Percentiles rank a stretch among this genome's conserved stretches.
Conservation (phyloP, 2,888 invertebrate genomes). For the Xylocampa areola region DNA sequence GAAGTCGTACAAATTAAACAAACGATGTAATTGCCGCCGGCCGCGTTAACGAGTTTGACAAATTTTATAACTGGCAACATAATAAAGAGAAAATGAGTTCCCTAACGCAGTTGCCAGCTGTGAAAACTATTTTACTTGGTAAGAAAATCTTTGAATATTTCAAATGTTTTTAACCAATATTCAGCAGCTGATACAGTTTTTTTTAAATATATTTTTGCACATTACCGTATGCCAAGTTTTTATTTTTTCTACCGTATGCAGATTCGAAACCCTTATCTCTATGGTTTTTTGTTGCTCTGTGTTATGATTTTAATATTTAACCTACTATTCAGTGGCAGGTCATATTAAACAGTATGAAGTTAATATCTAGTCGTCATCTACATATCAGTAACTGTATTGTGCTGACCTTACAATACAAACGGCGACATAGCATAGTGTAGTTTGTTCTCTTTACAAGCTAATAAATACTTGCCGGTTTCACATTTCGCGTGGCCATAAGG, state of each 20-base stretch:
- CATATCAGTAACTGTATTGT: no score
- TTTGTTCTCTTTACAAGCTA: conserved; percentile 25
- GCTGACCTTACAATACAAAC: conserved; percentile 5
- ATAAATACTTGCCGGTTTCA: conserved; percentile 49
- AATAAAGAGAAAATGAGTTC: conserved; percentile 71
- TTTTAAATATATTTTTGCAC: no score
- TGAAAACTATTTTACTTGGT: conserved; percentile 43
- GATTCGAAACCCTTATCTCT: no score
- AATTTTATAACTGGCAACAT: conserved; percentile 70
- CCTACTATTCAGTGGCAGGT: no score
- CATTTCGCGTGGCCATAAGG: conserved; percentile 41
- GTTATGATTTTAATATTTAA: no score
- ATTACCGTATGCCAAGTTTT: no score
- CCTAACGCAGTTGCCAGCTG: conserved; percentile 49
- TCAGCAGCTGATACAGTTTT: no score
- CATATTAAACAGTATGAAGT: no score
- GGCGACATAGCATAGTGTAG: background rate
- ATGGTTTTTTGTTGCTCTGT: no score
- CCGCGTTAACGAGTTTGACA: conserved; percentile 72
- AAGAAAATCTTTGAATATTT: conserved; percentile 37
- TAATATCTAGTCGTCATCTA: no score
- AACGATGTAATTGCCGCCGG: conserved; percentile 49
- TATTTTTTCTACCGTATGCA: no score
- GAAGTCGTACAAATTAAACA: conserved; percentile 53
- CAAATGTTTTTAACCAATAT: conserved; percentile 25